These are phyloP conservation scores for Zophobas morio DNA, from an alignment of 1,140 invertebrate species.

Conservation along the genomic window DNA sequence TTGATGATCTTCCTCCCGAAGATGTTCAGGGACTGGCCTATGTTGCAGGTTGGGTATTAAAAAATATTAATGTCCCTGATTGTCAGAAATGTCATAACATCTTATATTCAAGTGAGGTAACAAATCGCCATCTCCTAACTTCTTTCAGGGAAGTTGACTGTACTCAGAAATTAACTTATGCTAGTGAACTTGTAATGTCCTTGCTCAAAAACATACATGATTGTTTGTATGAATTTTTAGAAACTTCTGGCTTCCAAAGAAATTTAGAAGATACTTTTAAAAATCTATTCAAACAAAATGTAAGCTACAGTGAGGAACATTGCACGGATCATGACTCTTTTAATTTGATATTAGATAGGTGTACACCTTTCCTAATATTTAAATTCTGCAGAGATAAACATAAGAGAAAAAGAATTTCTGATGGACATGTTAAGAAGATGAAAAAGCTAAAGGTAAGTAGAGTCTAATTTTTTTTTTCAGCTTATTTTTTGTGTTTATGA, in stretches of 20 bases:
- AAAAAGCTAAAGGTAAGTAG: neutral
- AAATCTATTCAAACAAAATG: neutral
- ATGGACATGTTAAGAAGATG: neutral
- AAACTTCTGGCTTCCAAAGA: neutral
- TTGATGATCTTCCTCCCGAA: slow-evolving; percentile 18
- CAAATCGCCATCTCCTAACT: neutral
- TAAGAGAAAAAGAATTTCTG: neutral
- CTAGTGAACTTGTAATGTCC: neutral
- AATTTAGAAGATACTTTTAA: neutral
- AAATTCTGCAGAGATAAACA: neutral
- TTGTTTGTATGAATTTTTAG: slow-evolving; percentile 7
- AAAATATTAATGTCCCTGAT: slow-evolving; percentile 21
- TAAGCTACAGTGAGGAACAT: neutral
- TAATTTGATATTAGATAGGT: slow-evolving; percentile 6
- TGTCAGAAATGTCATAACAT: slow-evolving; percentile 5
- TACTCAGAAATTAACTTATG: neutral
- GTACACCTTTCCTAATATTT: neutral
- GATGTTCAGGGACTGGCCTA: slow-evolving; percentile 21
- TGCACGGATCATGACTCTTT: neutral
- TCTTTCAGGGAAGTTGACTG: neutral
- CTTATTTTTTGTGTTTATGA: neutral
- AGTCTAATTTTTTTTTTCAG: too few relatives aligned
- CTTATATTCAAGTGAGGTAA: neutral
- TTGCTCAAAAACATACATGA: slow-evolving; percentile 8
- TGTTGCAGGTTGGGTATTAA: slow-evolving; percentile 28